Base-by-base conservation (phyloP, 2,888 invertebrate genomes). In the Graphium colonna region DNA sequence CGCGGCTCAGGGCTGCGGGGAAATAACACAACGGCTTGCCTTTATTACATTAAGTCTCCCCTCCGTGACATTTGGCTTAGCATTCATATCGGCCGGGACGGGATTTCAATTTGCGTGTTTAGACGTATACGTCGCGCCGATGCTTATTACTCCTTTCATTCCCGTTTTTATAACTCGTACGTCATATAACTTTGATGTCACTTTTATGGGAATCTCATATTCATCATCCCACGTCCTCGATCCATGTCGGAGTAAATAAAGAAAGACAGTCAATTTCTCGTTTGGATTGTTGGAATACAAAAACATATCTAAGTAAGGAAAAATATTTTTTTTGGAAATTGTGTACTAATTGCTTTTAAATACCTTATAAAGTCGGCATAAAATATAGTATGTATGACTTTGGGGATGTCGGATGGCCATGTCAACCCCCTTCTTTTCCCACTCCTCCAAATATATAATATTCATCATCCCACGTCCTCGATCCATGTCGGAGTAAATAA, bases 61-160 rank as follows among this genome's bases (percentile, higher is more conserved):
- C 50, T 15, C 13, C 5, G 36, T 36, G 39, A 43, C 43, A 16
- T 44, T 51, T 33, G 28, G 17, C 39, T 39, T 39, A 38, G 44
- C 44, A 28, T 28, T 38, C 44, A 28, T 44, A 28, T 51, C 17
- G 18, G 45, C 31, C 33, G 36, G 17, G 43, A 48, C 21, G 40
- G 15, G 40, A 39, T 45, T 51, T 46, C 51, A 46, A 51, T 51
- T 51, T 51, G 51, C 40, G 31, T 45, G 45, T 45, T 40, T 21
- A 39, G 17, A 13, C 33, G 8, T 41, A 41, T n/a, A 16, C 10
- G 21, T 8, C 16, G 40, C 28, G 44, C 9, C 28, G 8, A 15
- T 16, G 28, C 13, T 16, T 15, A 31, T 44, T 31, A 44, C 31
- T 13, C 16, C 13, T 28, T 31, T 13, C 16, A 31, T 31, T 44